Evolutionary conservation across 2,113 vertebrate genomes (phyloP).

Genomic region (Pseudopipra pipra): DNA sequence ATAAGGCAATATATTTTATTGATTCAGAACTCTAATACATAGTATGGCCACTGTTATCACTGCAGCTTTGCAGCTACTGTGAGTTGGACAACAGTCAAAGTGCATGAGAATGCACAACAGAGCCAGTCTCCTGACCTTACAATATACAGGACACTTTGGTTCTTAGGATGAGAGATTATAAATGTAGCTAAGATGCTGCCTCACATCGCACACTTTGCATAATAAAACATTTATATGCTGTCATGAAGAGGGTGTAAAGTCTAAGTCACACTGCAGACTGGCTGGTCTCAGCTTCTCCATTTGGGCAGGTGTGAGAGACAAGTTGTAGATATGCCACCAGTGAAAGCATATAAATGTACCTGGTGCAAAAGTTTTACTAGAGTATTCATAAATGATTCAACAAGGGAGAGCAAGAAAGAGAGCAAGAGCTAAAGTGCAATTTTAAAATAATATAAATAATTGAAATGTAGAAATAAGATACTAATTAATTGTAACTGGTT

Average conservation of each 20-base stretch:
- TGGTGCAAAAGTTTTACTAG: slow-evolving; percentile 64
- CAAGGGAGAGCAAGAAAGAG: slow-evolving; percentile 24
- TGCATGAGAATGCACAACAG: slow-evolving; percentile 70
- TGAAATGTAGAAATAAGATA: slow-evolving; percentile 71
- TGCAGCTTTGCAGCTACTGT: slow-evolving; percentile 64
- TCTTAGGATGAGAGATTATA: slow-evolving; percentile 63
- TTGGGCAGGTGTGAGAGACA: slow-evolving; percentile 48
- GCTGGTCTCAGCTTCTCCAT: slow-evolving; percentile 47
- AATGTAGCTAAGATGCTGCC: slow-evolving; percentile 65
- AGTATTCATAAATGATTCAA: slow-evolving; percentile 60
- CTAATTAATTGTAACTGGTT: slow-evolving; percentile 68
- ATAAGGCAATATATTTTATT: slow-evolving; percentile 72
- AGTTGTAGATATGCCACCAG: slow-evolving; percentile 58
- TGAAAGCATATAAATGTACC: slow-evolving; percentile 55
- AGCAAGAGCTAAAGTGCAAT: slow-evolving; percentile 78
- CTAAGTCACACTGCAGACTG: slow-evolving; percentile 38
- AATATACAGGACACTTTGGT: slow-evolving; percentile 76
- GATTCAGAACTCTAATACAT: slow-evolving; percentile 69
- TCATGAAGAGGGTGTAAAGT: slow-evolving; percentile 42
- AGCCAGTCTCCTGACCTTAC: slow-evolving; percentile 64
- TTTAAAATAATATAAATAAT: slow-evolving; percentile 82
- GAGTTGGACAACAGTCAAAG: slow-evolving; percentile 56
- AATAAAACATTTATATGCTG: slow-evolving; percentile 70
- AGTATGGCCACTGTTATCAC: slow-evolving; percentile 81
- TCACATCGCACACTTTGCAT: slow-evolving; percentile 71